Conservation (phyloP, 1,140 invertebrate genomes). For the Lordiphosa collinella region DNA sequence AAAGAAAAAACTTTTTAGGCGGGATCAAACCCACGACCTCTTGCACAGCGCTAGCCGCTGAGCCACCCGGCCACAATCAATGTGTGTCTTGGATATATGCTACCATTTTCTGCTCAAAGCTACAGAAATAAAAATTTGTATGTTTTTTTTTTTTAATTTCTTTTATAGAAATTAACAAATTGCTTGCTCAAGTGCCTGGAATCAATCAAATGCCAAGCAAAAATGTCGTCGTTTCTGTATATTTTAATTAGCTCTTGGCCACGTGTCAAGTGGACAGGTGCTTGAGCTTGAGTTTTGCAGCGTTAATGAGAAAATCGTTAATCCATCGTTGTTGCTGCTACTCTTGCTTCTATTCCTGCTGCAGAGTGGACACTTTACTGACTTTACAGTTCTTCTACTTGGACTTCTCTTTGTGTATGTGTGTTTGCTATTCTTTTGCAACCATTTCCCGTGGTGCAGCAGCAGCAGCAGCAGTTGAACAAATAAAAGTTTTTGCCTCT, state of each 20-base stretch:
- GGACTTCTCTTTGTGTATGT: constrained; percentile 19
- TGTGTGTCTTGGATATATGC: too few species aligned
- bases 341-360: neutral
- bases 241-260: constrained; percentile 40
- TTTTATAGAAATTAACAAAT: constrained; percentile 14
- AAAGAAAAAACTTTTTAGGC: too few species aligned
- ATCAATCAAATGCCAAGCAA: constrained; percentile 19
- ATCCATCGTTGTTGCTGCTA: neutral
- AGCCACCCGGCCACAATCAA: too few species aligned
- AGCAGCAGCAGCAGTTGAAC: too few species aligned
- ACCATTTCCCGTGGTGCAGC: constrained; percentile 33
- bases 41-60: too few species aligned
- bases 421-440: constrained; percentile 28
- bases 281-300: neutral
- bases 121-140: too few species aligned
- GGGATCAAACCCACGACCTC: too few species aligned
- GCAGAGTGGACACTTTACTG: neutral
- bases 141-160: too few species aligned
- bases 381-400: neutral
- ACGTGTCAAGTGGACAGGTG: constrained; percentile 23
- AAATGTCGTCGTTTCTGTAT: neutral
- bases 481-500: constrained; percentile 66
- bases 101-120: too few species aligned
- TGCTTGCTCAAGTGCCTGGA: constrained; percentile 19
- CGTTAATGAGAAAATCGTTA: constrained; percentile 31